A percentile compares a stretch with the other conserved stretches of the same genome.
Evolutionary conservation across 2,888 invertebrate genomes (phyloP).

Genomic region (Pimpla rufipes): DNA sequence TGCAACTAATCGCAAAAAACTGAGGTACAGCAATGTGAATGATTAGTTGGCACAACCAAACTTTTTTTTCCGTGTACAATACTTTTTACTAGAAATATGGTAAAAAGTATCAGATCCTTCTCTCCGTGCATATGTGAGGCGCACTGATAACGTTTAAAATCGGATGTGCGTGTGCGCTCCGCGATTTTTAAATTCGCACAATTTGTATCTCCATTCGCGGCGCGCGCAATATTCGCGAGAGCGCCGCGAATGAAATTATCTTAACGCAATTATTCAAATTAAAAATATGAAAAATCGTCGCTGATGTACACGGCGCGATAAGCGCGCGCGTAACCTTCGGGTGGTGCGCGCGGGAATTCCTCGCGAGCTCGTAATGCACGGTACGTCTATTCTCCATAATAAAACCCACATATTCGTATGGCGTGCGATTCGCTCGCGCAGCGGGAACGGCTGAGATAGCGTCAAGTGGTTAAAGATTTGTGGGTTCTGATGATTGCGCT

Average conservation of each 20-base stretch:
- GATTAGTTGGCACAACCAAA: no score
- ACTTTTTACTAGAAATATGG: no score
- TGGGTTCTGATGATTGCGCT: slow-evolving; percentile 42
- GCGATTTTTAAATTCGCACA: no score
- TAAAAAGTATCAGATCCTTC: no score
- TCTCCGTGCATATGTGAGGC: no score
- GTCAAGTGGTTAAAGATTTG: slow-evolving; percentile 46
- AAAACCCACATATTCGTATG: slow-evolving; percentile 19
- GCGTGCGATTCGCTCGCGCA: slow-evolving; percentile 27
- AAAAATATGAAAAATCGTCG: slow-evolving; percentile 6
- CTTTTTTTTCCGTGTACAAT: no score
- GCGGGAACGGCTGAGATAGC: slow-evolving; percentile 37
- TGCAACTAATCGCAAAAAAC: no score
- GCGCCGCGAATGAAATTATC: not conserved
- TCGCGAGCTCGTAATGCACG: not conserved
- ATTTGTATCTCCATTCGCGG: no score
- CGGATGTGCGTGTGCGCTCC: no score
- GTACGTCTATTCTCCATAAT: slow-evolving; percentile 29
- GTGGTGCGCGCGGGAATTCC: not conserved
- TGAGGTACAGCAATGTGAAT: no score
- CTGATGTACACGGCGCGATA: not conserved
- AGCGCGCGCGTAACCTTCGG: no score
- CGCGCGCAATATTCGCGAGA: not conserved
- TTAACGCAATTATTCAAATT: not conserved
- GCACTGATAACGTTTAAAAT: no score